phyloP scores from a whole-genome alignment of 2,797 vertebrate genomes.

The Labeo calbasu region DNA sequence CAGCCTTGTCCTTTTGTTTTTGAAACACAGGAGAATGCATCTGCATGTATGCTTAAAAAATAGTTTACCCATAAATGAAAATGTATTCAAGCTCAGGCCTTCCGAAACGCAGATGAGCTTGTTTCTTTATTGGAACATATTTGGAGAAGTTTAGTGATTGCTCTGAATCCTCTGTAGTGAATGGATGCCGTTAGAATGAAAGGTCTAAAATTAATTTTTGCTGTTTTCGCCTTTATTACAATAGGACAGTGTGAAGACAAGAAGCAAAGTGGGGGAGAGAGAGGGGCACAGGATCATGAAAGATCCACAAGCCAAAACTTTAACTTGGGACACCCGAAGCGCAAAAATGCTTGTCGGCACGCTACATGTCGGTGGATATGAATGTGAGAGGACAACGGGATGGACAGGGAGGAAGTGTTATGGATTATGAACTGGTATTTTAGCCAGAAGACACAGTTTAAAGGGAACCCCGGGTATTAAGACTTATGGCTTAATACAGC shows the following conservation, averaged over 20 bases:
- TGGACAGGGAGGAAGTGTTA: not conserved
- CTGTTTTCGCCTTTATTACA: not conserved
- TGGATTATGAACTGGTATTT: not conserved
- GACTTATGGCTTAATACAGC: too few species aligned
- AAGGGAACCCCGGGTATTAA: too few species aligned
- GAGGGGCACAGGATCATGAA: too few species aligned
- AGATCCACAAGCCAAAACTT: too few species aligned
- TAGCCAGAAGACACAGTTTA: not conserved
- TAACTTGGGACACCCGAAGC: too few species aligned
- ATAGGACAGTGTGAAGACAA: too few species aligned
- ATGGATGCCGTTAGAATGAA: not conserved
- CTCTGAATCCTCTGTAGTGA: not conserved
- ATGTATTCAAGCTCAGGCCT: not conserved
- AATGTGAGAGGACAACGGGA: not conserved
- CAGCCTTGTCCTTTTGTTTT: not conserved
- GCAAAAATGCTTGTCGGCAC: too few species aligned
- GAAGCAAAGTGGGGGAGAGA: too few species aligned
- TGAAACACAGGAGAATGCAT: not conserved
- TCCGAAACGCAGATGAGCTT: not conserved
- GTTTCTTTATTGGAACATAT: not conserved
- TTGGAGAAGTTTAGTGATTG: not conserved
- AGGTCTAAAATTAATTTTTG: not conserved
- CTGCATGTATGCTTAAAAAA: not conserved
- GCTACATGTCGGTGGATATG: not conserved
- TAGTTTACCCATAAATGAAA: not conserved